Conservation (phyloP, 1,140 invertebrate genomes). For the Eubasilissa regina region DNA sequence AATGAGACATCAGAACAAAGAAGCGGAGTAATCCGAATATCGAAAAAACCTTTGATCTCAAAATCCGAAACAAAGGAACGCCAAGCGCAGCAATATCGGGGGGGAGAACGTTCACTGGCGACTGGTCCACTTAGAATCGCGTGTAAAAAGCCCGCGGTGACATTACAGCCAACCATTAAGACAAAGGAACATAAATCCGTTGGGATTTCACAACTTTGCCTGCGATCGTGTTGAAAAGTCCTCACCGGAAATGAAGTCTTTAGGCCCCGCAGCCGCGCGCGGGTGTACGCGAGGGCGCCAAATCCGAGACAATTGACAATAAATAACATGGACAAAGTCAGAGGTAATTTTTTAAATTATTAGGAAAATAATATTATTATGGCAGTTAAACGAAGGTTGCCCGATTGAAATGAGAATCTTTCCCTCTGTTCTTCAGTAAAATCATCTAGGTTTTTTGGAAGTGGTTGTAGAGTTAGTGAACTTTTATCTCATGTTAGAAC, state of each 20-base stretch:
- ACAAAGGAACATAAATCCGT: constrained; percentile 25
- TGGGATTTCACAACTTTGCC: constrained; percentile 1
- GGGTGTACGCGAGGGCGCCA: neutral
- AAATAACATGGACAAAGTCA: neutral
- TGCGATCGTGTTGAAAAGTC: neutral
- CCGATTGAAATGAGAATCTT: no score
- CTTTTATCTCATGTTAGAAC: no score
- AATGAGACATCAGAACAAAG: no score
- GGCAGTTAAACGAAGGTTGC: no score
- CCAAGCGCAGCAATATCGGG: neutral
- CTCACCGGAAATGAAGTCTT: constrained; percentile 12
- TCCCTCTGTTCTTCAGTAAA: no score
- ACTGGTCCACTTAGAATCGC: neutral
- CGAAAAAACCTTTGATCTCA: neutral
- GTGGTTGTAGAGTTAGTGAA: no score
- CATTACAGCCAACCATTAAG: constrained; percentile 3
- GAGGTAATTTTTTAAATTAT: neutral
- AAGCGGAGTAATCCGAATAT: no score
- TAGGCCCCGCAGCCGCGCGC: no score
- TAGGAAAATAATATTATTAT: no score
- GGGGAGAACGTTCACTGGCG: neutral
- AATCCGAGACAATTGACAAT: neutral
- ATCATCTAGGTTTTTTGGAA: no score
- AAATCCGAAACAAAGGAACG: neutral
- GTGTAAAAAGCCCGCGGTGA: neutral